These are phyloP conservation scores for Lamellibrachia luymesi DNA, from an alignment of 1,140 invertebrate species.

Conservation along the genomic window DNA sequence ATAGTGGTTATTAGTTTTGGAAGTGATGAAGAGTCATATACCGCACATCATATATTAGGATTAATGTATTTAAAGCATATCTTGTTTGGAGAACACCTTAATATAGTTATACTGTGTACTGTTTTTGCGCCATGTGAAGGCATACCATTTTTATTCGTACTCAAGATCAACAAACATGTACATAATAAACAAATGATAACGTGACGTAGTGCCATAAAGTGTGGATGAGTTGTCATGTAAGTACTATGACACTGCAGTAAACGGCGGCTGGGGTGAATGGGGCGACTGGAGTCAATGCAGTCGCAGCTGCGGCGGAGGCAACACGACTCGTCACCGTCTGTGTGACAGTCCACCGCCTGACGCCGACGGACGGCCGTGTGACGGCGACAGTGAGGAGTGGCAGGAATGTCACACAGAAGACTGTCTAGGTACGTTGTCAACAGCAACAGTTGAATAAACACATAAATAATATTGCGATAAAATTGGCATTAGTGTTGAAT, in stretches of 20 bases:
- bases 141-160: no score
- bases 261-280: conserved; percentile 51
- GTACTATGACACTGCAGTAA: background rate
- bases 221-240: no score
- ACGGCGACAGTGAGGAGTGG: conserved; percentile 33
- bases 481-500: background rate
- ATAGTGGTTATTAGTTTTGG: no score
- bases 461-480: background rate
- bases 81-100: no score
- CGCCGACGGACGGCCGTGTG: conserved; percentile 40
- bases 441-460: background rate
- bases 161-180: no score
- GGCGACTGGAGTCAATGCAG: conserved; percentile 43
- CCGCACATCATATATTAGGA: no score
- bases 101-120: no score
- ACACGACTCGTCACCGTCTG: conserved; percentile 33
- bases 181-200: no score
- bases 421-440: background rate
- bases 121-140: no score
- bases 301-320: conserved; percentile 43
- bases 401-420: conserved; percentile 22
- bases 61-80: no score
- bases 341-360: conserved; percentile 47
- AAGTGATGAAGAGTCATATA: no score
- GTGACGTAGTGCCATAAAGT: no score